Evolutionary conservation across 2,888 invertebrate genomes (phyloP).

Genomic region (Muschampia plurimacula): DNA sequence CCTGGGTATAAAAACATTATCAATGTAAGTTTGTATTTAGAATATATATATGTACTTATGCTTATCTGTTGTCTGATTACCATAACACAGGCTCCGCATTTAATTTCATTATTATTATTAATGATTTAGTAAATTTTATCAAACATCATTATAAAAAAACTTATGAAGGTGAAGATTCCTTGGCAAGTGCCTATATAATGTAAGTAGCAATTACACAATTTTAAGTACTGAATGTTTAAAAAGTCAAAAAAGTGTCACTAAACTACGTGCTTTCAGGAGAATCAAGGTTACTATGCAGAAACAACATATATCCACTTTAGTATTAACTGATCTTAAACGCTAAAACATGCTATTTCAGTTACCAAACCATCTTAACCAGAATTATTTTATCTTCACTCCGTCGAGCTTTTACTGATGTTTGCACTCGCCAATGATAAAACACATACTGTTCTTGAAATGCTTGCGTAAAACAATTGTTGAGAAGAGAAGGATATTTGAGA

Average conservation of each 20-base stretch:
- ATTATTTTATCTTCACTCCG: conserved; percentile 62
- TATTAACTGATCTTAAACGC: conserved; percentile 6
- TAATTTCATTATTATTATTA: too few relatives aligned
- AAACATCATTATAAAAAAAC: too few relatives aligned
- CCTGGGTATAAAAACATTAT: too few relatives aligned
- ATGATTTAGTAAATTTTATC: too few relatives aligned
- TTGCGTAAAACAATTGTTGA: conserved; percentile 41
- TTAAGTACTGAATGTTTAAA: neutral
- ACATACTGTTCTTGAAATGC: conserved; percentile 54
- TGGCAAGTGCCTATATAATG: too few relatives aligned
- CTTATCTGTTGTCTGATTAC: too few relatives aligned
- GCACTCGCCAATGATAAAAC: conserved; percentile 72
- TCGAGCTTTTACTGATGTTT: conserved; percentile 63
- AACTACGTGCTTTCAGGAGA: neutral
- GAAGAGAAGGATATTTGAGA: conserved; percentile 16
- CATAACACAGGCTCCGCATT: too few relatives aligned
- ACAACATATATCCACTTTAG: neutral
- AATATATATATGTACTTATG: too few relatives aligned
- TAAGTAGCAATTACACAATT: too few relatives aligned
- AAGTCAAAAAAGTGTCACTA: neutral
- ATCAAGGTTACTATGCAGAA: neutral
- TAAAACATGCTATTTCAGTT: conserved; percentile 28
- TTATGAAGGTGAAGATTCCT: too few relatives aligned
- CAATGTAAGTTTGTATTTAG: too few relatives aligned
- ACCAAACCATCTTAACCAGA: conserved; percentile 49